Conservation (phyloP, 2,888 invertebrate genomes). For the Anthophora plumipes region DNA sequence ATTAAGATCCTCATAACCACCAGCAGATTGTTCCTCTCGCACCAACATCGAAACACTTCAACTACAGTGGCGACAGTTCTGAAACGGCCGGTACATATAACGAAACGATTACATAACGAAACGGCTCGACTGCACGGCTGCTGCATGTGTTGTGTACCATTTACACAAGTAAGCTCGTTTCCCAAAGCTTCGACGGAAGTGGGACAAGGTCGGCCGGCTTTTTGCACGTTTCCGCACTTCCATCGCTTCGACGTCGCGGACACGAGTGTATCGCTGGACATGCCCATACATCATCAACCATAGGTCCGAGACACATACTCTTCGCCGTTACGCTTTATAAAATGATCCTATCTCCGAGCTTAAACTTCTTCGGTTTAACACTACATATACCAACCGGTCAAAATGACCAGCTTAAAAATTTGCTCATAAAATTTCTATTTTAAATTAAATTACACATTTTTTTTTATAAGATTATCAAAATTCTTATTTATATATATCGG, state of each 20-base stretch:
- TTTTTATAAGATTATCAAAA: too few species aligned
- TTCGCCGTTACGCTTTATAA: slow-evolving; percentile 4
- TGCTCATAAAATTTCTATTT: too few species aligned
- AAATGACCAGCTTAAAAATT: too few species aligned
- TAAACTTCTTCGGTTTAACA: not conserved
- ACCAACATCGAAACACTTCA: slow-evolving; percentile 21
- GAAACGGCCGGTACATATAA: slow-evolving; percentile 51
- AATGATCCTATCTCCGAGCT: not conserved
- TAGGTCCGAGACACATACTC: slow-evolving; percentile 21
- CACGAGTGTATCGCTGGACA: slow-evolving; percentile 40
- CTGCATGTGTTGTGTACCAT: slow-evolving; percentile 58
- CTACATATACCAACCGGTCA: not conserved
- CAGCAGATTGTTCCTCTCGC: slow-evolving; percentile 8
- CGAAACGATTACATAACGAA: slow-evolving; percentile 60
- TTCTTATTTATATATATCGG: too few species aligned
- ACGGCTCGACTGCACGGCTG: slow-evolving; percentile 35
- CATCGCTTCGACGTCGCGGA: slow-evolving; percentile 57
- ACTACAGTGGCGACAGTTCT: slow-evolving; percentile 2
- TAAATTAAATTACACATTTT: too few species aligned
- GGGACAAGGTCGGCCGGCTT: slow-evolving; percentile 69
- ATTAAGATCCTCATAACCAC: slow-evolving; percentile 8
- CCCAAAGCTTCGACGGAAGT: slow-evolving; percentile 68
- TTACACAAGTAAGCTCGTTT: slow-evolving; percentile 70
- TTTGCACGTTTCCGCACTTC: slow-evolving; percentile 66
- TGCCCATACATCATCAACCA: slow-evolving; percentile 36